Base-by-base conservation (phyloP, 2,888 invertebrate species). In the Ennomos quercinarius region DNA sequence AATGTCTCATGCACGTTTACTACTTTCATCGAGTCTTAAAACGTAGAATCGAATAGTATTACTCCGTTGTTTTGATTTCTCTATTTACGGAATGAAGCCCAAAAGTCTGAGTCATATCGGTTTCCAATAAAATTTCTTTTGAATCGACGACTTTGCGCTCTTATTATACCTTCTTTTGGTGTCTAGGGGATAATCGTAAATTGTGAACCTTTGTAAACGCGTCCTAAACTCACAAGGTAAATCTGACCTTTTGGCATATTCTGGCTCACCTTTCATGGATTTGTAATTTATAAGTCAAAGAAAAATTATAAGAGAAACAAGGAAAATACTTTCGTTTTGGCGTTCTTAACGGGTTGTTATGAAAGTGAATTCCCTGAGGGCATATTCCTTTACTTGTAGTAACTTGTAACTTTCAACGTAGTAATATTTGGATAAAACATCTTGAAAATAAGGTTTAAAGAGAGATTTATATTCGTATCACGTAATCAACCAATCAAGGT, bases 41-140 rank as follows among this genome's bases (percentile, higher is more conserved):
- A 38, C 27, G 35, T 34, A 13, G 10, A 34, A 44, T 53, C 39
- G 10, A 36, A 54, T 41, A 46, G 17, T 46, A 35, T n/a, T 13
- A 11, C n/a, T 12, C 35, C 10, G 0, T 9, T 17, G 10, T 44
- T 39, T 40, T 34, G 46, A 41, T 54, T 13, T 53, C 10, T 34
- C 2, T 49, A 49, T 49, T 38, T 44, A 38, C 8, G 17, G 10
- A 12, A 9, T 10, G 1, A 10, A 42, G 17, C 0, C 17, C 17
- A 38, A 27, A 27, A 52, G 44, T 13, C 44, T 13, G 36, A 38
- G 13, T 34, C 17, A 35, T 46, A 57, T 57, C 42, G 57, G 39
- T 48, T 57, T 48, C 47, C 39, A 43, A 48, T 57, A 57, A 52
- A 52, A 17, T 39, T 17, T 27, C 12, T 48, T 27, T 44, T 41